Base-by-base conservation (phyloP, 30 jellyfish, hydroid and myxozoan species). In the Turritopsis rubra region DNA sequence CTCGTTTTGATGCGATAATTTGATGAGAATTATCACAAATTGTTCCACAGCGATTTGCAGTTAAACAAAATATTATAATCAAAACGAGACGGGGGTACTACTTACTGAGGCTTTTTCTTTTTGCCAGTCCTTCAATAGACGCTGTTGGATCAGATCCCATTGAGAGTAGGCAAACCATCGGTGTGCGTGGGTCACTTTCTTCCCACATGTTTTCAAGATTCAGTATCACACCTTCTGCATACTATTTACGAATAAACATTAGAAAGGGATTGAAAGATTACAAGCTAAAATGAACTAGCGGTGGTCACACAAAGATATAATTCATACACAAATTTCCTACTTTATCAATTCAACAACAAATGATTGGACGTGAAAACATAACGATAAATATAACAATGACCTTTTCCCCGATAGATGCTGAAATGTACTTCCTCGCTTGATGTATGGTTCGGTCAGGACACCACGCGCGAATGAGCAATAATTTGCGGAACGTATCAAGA, bases 141-240 rank as follows among this genome's bases (percentile, higher is more conserved):
- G 96, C 75, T 27, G 96, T 89, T 21, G 96, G 96, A 84, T 89
- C 96, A 9, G 96, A 89, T 1, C 96, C 96, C 93, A 89, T 89
- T 7, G 96, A 89, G 65, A 89, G 79, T 65, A 89, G 78, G 53
- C 96, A 89, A 28, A 89, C 75, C 96, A 89, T 89, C 1, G 96
- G 94, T 23, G 94, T 85, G 30, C 90, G 76, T 21, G 85, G 73
- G 75, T 85, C 88, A 81, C 96, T 89, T 31, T 89, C 96, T 85
- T 84, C 96, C 93, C 92, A 84, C 90, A 85, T 89, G 19, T 88
- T 93, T 53, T 89, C 96, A 93, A 89, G 80, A 30, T 84, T 89
- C 52, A 89, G 82, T 1, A 89, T 77, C 53, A 89, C 94, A 17
- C 94, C 96, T 54, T 89, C 96, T 0, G 93, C 94, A 75, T 79